phyloP scores from a whole-genome alignment of 2,113 vertebrate species.

The Athene cunicularia region DNA sequence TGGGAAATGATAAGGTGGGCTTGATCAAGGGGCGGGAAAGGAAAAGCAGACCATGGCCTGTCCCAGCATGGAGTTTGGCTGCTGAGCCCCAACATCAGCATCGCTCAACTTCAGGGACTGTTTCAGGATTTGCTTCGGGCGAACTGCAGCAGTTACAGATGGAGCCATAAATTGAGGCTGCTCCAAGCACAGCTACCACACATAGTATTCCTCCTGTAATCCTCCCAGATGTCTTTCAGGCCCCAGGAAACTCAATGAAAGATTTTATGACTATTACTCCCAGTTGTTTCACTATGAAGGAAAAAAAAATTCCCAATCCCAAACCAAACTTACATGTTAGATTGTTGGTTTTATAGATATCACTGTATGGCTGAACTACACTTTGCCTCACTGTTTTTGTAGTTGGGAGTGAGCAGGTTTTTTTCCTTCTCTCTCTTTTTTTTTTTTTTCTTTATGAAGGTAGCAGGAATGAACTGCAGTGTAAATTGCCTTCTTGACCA shows the following conservation, averaged over 20 bases:
- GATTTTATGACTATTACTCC: neutral
- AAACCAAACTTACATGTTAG: neutral
- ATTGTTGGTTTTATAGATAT: neutral
- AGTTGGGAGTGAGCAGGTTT: neutral
- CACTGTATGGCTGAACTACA: neutral
- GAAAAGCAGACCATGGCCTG: neutral
- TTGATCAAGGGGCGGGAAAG: neutral
- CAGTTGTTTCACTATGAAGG: neutral
- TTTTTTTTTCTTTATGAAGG: neutral
- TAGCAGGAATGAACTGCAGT: neutral
- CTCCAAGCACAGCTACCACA: neutral
- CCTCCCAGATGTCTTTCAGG: neutral
- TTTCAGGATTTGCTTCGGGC: neutral
- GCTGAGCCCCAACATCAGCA: fast-evolving
- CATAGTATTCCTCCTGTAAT: neutral
- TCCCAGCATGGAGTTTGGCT: neutral
- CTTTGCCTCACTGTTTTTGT: neutral
- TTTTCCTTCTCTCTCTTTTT: no score
- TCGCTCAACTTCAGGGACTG: fast-evolving
- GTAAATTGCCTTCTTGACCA: neutral
- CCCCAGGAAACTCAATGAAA: neutral
- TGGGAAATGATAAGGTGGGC: neutral
- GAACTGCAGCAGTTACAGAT: neutral
- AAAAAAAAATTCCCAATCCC: neutral
- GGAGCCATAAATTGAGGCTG: neutral